A percentile compares a stretch with the other conserved stretches of the same genome.
These are phyloP conservation scores for Zeugodacus cucurbitae DNA, from an alignment of 1,140 invertebrate genomes.

Conservation along the genomic window DNA sequence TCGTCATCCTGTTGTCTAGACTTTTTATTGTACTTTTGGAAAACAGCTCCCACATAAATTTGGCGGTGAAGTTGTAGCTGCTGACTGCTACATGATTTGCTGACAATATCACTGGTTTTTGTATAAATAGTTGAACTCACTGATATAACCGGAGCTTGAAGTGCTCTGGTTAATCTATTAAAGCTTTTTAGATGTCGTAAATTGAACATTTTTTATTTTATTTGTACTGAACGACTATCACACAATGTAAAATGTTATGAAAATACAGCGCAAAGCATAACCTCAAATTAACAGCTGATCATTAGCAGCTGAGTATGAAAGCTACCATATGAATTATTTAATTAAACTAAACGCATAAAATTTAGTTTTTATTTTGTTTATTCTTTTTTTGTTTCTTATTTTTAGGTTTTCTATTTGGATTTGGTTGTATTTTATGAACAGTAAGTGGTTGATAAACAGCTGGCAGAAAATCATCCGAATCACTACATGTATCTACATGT, in stretches of 20 bases:
- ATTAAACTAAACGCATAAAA: not conserved
- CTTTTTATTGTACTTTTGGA: conserved; percentile 57
- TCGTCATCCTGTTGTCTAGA: conserved; percentile 50
- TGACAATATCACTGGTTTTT: not conserved
- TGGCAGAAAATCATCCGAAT: conserved; percentile 52
- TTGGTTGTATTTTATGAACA: conserved; percentile 50
- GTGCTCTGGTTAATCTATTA: not conserved
- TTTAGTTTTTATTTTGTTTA: conserved; percentile 10
- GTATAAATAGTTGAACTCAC: too few species aligned
- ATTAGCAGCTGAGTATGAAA: not conserved
- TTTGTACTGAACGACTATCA: not conserved
- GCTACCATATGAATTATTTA: not conserved
- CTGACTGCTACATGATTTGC: not conserved
- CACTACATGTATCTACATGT: not conserved
- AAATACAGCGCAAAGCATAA: not conserved
- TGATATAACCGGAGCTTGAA: not conserved
- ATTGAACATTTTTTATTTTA: not conserved
- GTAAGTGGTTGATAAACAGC: conserved; percentile 52
- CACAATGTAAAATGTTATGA: not conserved
- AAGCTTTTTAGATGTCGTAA: not conserved
- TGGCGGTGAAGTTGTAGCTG: not conserved
- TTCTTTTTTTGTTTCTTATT: conserved; percentile 55
- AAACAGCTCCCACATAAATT: not conserved
- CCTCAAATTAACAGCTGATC: not conserved
- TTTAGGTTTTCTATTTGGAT: conserved; percentile 57